phyloP scores from a whole-genome alignment of 2,888 invertebrate genomes.

The Parnassius apollo region DNA sequence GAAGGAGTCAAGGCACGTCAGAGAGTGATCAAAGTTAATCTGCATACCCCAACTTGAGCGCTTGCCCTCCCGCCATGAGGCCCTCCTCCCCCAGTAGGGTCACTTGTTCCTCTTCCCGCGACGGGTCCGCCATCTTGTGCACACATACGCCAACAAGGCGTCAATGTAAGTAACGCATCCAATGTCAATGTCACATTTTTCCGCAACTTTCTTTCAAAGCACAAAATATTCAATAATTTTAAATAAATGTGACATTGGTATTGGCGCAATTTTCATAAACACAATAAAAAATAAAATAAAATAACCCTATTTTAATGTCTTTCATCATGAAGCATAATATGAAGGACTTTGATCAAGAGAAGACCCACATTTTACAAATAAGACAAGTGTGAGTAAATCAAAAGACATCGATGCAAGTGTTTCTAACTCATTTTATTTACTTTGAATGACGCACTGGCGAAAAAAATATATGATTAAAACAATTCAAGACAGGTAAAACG shows the following conservation, averaged over 20 bases:
- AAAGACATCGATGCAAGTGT: conserved; percentile 16
- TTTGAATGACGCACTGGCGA: conserved; percentile 33
- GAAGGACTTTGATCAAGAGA: conserved; percentile 44
- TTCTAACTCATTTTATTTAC: conserved; percentile 1
- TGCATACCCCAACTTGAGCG: conserved; percentile 97
- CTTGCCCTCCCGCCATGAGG: conserved; percentile 96
- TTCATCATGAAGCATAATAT: conserved; percentile 13
- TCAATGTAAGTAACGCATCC: conserved; percentile 84
- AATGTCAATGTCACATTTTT: conserved; percentile 83
- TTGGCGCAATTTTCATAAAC: conserved; percentile 44
- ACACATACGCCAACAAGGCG: conserved; percentile 79
- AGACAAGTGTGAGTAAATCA: conserved; percentile 4
- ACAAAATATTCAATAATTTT: too few species aligned
- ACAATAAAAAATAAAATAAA: conserved; percentile 20
- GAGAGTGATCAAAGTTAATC: conserved; percentile 59
- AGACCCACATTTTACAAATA: conserved; percentile 59
- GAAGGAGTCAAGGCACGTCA: conserved; percentile 63
- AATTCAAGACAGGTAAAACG: conserved; percentile 33
- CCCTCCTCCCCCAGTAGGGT: conserved; percentile 98
- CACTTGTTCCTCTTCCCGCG: conserved; percentile 97
- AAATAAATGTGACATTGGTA: conserved; percentile 60
- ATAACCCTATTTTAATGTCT: conserved; percentile 12
- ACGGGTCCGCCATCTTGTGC: conserved; percentile 98
- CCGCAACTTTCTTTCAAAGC: conserved; percentile 7
- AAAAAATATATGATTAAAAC: conserved; percentile 47